phyloP scores from a whole-genome alignment of 2,888 invertebrate species.

The Plebejus argus region DNA sequence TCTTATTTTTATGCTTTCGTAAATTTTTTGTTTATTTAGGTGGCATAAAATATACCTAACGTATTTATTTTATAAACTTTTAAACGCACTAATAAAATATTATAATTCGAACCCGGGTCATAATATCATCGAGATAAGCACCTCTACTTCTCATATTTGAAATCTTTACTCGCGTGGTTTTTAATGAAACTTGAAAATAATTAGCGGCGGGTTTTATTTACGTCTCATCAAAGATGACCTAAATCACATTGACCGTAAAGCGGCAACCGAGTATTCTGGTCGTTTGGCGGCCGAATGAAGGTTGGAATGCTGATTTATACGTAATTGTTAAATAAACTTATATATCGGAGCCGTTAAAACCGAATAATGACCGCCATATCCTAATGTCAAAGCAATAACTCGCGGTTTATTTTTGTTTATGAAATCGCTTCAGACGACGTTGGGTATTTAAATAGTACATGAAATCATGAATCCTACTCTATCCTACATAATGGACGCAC shows the following conservation, averaged over 20 bases:
- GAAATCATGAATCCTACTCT: not conserved
- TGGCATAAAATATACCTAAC: no score
- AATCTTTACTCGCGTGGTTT: not conserved
- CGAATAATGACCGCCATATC: slow-evolving; percentile 19
- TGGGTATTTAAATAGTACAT: not conserved
- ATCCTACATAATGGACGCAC: no score
- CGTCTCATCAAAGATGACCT: slow-evolving; percentile 31
- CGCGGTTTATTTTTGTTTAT: slow-evolving; percentile 1
- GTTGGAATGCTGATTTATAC: slow-evolving; percentile 29
- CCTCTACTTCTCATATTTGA: not conserved
- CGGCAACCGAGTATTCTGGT: slow-evolving; percentile 12
- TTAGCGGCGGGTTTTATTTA: slow-evolving; percentile 27
- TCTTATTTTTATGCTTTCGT: no score
- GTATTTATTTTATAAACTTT: no score
- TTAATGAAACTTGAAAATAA: slow-evolving; percentile 20
- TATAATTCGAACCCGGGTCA: no score
- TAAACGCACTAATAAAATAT: no score
- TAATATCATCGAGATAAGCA: no score
- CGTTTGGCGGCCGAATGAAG: slow-evolving; percentile 28
- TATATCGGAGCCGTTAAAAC: slow-evolving; percentile 16
- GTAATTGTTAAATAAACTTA: slow-evolving; percentile 25
- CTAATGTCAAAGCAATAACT: slow-evolving; percentile 14
- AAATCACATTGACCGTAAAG: slow-evolving; percentile 33
- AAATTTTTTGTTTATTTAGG: no score
- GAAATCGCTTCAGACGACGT: not conserved